Evolutionary conservation across 2,113 vertebrate species (phyloP), one percentile per base, ranked within the genome.

Genomic region (Gadus chalcogrammus): DNA sequence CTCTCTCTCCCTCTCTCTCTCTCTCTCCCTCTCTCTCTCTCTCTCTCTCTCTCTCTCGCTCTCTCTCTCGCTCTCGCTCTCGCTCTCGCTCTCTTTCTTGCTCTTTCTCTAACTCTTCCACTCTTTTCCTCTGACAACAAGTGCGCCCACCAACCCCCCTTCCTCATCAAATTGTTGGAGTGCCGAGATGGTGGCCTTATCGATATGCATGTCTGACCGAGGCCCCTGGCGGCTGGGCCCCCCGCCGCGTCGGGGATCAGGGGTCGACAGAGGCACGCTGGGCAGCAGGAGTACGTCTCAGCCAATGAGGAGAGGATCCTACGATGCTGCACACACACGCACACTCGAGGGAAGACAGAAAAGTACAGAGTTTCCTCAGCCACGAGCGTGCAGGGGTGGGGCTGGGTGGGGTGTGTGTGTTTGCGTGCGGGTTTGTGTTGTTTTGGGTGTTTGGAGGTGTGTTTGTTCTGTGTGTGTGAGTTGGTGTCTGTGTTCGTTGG

Each of bases 151-250:
- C 5, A 48, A 24, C 38, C 2, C 38, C 4, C 38, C 38, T 42
- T 42, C 11, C 38, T 24, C 38, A 42, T 42, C 68, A 86, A 90
- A 90, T 85, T 22, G 35, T 80, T 69, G 71, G 77, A 87, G 74
- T 82, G 81, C 84, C 61, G 76, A 73, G 84, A 82, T 65, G 70
- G 75, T 52, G 48, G 1, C 67, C 80, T 81, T 63, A 86, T 88
- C 69, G 85, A 86, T 88, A 89, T 89, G 85, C 77, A 86, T 85
- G 81, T 48, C 12, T 9, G 81, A 83, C 75, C 74, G 72, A 71
- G 82, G 80, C 87, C 87, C 82, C 87, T 90, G 87, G 83, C 85
- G 77, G 80, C 77, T 12, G 77, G 60, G 61, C 27, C 61, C 42
- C 8, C 8, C 1, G 63, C 79, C 75, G 78, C 82, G 79, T 82